These are phyloP conservation scores for Chiloscyllium plagiosum DNA, from an alignment of 2,113 vertebrate species.

Conservation along the genomic window DNA sequence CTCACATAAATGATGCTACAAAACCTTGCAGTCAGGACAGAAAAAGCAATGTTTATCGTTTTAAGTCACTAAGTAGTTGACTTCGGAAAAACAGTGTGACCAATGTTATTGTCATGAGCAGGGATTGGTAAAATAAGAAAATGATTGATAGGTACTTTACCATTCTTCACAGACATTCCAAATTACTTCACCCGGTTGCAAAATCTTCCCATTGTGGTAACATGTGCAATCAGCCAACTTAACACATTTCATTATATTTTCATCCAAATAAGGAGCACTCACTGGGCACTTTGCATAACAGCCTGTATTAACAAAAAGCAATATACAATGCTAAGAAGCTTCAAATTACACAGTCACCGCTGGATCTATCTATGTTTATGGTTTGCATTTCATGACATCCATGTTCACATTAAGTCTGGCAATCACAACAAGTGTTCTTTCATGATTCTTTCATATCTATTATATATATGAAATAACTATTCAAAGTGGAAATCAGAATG, in stretches of 20 bases:
- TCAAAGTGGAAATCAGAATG: neutral
- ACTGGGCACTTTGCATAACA: constrained; percentile 71
- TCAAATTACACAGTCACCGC: neutral
- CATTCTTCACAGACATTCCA: neutral
- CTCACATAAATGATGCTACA: neutral
- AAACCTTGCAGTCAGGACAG: neutral
- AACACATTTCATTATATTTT: constrained; percentile 65
- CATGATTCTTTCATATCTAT: neutral
- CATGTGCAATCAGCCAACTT: constrained; percentile 61
- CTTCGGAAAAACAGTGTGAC: neutral
- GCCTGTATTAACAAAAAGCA: constrained; percentile 50
- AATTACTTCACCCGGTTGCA: neutral
- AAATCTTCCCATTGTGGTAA: constrained; percentile 56
- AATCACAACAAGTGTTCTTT: neutral
- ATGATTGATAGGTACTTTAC: neutral
- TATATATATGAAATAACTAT: neutral
- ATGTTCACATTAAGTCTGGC: neutral
- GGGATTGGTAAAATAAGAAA: neutral
- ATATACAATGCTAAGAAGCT: neutral
- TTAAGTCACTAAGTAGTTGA: neutral
- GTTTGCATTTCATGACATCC: neutral
- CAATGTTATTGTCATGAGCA: neutral
- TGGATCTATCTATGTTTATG: neutral
- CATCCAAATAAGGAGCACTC: constrained; percentile 63
- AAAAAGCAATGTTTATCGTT: neutral